Percentiles rank a stretch among this genome's conserved stretches.
phyloP scores from a whole-genome alignment of 37 sponge, comb jelly and placozoan species.

The Lycopodina hypogea region DNA sequence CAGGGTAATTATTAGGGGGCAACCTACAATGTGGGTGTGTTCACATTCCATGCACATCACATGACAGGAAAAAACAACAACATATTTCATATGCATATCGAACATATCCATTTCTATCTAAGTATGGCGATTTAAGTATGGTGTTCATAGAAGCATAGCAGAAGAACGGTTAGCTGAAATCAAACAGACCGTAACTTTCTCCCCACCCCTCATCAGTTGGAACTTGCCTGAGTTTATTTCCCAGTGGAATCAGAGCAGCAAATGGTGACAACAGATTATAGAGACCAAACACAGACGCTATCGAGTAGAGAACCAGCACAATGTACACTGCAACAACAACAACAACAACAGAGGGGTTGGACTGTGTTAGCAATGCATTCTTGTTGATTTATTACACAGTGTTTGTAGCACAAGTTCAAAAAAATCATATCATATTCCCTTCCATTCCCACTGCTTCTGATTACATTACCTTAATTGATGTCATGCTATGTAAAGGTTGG shows the following conservation, averaged over 20 bases:
- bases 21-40: constrained; percentile 11
- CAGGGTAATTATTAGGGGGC: constrained; percentile 45
- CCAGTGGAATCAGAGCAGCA: constrained; percentile 55
- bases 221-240: constrained; percentile 49
- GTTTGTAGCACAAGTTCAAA: not conserved
- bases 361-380: not conserved
- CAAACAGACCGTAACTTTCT: no score
- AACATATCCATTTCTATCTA: constrained; percentile 2
- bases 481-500: no score
- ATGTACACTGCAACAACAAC: constrained; percentile 61
- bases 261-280: constrained; percentile 71
- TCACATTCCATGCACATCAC: not conserved
- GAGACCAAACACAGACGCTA: constrained; percentile 42
- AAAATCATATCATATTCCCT: no score
- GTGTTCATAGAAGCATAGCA: no score
- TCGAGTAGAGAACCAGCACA: constrained; percentile 64
- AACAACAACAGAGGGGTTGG: no score
- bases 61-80: not conserved
- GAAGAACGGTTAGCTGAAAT: no score
- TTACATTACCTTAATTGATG: no score
- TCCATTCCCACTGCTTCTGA: no score
- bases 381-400: not conserved
- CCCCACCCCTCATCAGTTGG: no score
- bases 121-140: no score
- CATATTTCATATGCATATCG: not conserved